Percentiles rank a stretch among this genome's conserved stretches.
Conservation (phyloP, 2,888 invertebrate genomes). For the Scrobipalpa atriplicella region DNA sequence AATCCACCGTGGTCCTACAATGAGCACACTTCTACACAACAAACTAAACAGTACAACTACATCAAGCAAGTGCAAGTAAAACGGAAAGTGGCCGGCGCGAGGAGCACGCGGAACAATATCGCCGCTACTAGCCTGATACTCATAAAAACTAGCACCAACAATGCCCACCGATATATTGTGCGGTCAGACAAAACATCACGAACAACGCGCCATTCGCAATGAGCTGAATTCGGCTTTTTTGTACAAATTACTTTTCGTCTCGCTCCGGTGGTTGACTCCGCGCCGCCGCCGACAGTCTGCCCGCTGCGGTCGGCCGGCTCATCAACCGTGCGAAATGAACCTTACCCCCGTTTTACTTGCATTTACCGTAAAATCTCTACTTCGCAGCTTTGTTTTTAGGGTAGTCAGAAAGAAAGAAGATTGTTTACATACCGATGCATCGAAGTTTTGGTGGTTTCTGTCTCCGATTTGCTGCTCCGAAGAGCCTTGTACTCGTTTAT, state of each 20-base stretch:
- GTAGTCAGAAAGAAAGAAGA: constrained; percentile 47
- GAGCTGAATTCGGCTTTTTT: constrained; percentile 80
- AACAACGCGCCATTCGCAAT: constrained; percentile 77
- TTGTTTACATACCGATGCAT: constrained; percentile 51
- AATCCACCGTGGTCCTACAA: constrained; percentile 62
- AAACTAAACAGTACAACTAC: constrained; percentile 39
- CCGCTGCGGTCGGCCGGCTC: constrained; percentile 51
- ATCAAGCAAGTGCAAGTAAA: constrained; percentile 45
- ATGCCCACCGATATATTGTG: constrained; percentile 79
- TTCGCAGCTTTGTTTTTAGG: constrained; percentile 35
- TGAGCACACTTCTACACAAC: constrained; percentile 43
- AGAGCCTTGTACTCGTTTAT: constrained; percentile 68
- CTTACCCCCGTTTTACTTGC: constrained; percentile 30
- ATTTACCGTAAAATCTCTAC: constrained; percentile 27
- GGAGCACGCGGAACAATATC: constrained; percentile 73
- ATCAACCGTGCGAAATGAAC: constrained; percentile 46
- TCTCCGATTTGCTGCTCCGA: constrained; percentile 53
- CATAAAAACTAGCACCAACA: constrained; percentile 76
- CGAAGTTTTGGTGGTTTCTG: constrained; percentile 51
- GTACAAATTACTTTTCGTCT: constrained; percentile 81
- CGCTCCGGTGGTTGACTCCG: constrained; percentile 78
- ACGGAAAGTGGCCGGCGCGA: constrained; percentile 55
- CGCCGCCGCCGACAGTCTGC: constrained; percentile 40
- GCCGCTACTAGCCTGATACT: constrained; percentile 65
- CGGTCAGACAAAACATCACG: constrained; percentile 81